Base-by-base conservation (phyloP, 1,140 invertebrate genomes). In the Anthonomus grandis region DNA sequence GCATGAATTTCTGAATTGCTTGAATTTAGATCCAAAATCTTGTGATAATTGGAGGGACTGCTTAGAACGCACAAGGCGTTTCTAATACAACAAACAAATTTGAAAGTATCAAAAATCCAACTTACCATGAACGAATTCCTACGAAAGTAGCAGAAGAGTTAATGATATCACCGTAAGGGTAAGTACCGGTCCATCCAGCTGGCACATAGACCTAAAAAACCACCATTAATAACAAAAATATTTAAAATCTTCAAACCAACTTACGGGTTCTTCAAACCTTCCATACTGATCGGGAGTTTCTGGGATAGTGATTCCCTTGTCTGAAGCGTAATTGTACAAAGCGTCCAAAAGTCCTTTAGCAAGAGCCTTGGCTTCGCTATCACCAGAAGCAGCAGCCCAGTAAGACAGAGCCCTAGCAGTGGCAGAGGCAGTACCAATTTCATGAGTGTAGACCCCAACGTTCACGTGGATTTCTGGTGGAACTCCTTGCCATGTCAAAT, bases 391-490 rank as follows among this genome's bases (percentile, higher is more conserved):
- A 22, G 59, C 59, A 10, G 59, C 59, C 15, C 50, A 61, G 25
- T 61, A 61, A 13, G 53, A 31, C 4, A 61, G 22, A 22, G 59
- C 48, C 36, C 59, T 51, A n/a, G 59, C 59, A 8, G 59, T 61
- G 15, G 59, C 53, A n/a, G 53, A 50, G 15, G 59, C 59, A 22
- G 59, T 56, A 39, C 59, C 59, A 12, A 50, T 60, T 51, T 53
- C 50, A 0, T 53, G 19, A 25, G 55, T 56, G 39, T 53, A 58
- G 9, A 42, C n/a, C 5, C 31, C 23, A 21, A 62, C 37, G 9
- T 17, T 58, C 15, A 57, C 54, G 27, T 62, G 55, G 15, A 57
- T 56, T 18, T 58, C 57, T 27, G 60, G 60, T 25, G 60, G 60
- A 10, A 47, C 52, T 10, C 60, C 60, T 9, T 13, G 5, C 55